Base-by-base conservation (phyloP, 1,140 invertebrate species). In the Bombus affinis region DNA sequence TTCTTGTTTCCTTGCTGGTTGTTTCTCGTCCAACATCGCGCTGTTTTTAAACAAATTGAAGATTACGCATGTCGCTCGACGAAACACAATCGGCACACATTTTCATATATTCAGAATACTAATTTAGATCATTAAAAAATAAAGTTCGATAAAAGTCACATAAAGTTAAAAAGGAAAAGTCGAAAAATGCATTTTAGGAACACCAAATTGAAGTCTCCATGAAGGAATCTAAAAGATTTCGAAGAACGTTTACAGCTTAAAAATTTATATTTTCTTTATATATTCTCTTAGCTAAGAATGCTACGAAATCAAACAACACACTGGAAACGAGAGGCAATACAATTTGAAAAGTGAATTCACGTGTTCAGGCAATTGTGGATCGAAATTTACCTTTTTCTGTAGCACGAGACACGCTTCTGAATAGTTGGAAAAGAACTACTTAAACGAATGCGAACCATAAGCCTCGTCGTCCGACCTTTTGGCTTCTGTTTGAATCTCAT, bases 401-500 rank as follows among this genome's bases (percentile, higher is more conserved):
- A 10, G 12, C 18, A 66, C 75, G 90, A 91, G 47, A 81, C 74
- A 76, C 13, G 18, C 85, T 83, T 76, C 77, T 32, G n/a, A 39
- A 92, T 74, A 80, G 68, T 35, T 35, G 68, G 39, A 70, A 39
- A 72, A 28, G n/a, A 68, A 89, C 84, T 89, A 75, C 25, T 39
- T 70, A 18, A n/a, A 18, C 25, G 2, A 82, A 39, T 15, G 44
- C n/a, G 22, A 47, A 28, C 5, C 2, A 22, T 0, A 75, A 78
- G 81, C 87, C 70, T 78, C 73, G 92, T 90, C 81, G 81, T 74
- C 92, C 91, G 89, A 93, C 92, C 92, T 87, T 73, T 25, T 72
- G 85, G 92, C 91, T 92, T 85, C 66, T 37, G 42, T 59, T 77
- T 10, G 92, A 93, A 93, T 93, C 87, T 77, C 83, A 93, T 92